Evolutionary conservation across 2,113 vertebrate species (phyloP).

Genomic region (Okapia johnstoni): DNA sequence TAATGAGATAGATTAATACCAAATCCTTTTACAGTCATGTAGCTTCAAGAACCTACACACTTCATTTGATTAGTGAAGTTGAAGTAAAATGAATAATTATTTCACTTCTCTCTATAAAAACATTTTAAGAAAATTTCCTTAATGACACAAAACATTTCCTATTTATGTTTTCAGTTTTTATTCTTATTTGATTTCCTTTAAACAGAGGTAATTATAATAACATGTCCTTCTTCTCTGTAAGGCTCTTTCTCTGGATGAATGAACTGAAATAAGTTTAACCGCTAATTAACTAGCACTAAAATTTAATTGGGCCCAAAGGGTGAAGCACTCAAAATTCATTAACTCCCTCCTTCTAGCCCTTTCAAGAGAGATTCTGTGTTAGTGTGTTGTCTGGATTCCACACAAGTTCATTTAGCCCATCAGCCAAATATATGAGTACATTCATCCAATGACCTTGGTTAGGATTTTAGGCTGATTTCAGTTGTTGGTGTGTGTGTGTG

Average conservation of each 20-base stretch:
- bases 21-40: constrained; percentile 68
- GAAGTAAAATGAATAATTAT: constrained; percentile 65
- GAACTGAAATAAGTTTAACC: constrained; percentile 77
- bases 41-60: constrained; percentile 54
- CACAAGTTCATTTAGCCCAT: not conserved
- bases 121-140: constrained; percentile 64
- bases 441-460: not conserved
- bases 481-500: not conserved
- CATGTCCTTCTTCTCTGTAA: constrained; percentile 63
- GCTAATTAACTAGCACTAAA: constrained; percentile 80
- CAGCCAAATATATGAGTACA: not conserved
- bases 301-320: constrained; percentile 84
- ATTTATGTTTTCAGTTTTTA: constrained; percentile 43
- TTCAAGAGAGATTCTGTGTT: constrained; percentile 51
- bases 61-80: constrained; percentile 71
- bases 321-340: constrained; percentile 79
- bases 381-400: constrained; percentile 49
- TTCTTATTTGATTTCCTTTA: constrained; percentile 52
- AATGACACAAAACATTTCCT: constrained; percentile 36
- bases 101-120: constrained; percentile 56
- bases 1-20: constrained; percentile 77
- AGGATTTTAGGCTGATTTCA: not conserved
- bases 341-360: constrained; percentile 71
- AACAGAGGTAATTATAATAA: constrained; percentile 55
- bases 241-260: constrained; percentile 69